These are phyloP conservation scores for Patiria pectinifera DNA, from an alignment of 53 echinoderm and acorn worm genomes.

Conservation along the genomic window DNA sequence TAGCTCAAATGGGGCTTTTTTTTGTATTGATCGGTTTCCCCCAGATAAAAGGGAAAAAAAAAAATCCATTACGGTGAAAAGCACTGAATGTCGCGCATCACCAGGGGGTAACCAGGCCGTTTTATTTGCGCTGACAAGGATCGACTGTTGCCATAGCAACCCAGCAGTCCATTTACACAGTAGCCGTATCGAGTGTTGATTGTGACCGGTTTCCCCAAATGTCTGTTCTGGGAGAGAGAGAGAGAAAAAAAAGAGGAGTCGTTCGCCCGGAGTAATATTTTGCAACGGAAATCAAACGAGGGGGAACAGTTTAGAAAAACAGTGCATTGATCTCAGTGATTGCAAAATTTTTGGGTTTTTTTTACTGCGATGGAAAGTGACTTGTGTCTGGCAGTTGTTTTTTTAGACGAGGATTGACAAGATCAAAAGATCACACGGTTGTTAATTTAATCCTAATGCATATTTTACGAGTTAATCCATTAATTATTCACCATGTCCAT, in stretches of 20 bases:
- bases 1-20: background rate
- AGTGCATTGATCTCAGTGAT: background rate
- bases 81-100: conserved; percentile 36
- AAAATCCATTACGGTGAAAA: conserved; percentile 9
- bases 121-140: conserved; percentile 31
- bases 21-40: background rate
- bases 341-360: background rate
- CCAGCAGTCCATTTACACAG: conserved; percentile 19
- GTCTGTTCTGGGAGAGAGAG: background rate
- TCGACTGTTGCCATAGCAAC: conserved; percentile 40
- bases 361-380: background rate
- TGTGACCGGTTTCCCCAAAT: too few species aligned
- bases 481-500: too few species aligned
- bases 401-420: background rate
- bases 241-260: background rate
- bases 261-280: conserved; percentile 4
- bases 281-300: conserved; percentile 4
- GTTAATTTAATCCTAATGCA: too few species aligned
- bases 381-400: background rate
- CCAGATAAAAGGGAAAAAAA: background rate
- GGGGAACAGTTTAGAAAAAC: background rate
- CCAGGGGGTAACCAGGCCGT: background rate
- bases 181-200: conserved; percentile 20
- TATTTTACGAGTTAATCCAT: too few species aligned
- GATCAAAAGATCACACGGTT: background rate